Evolutionary conservation across 2,113 vertebrate species (phyloP).

Genomic region (Bubo blakistoni): DNA sequence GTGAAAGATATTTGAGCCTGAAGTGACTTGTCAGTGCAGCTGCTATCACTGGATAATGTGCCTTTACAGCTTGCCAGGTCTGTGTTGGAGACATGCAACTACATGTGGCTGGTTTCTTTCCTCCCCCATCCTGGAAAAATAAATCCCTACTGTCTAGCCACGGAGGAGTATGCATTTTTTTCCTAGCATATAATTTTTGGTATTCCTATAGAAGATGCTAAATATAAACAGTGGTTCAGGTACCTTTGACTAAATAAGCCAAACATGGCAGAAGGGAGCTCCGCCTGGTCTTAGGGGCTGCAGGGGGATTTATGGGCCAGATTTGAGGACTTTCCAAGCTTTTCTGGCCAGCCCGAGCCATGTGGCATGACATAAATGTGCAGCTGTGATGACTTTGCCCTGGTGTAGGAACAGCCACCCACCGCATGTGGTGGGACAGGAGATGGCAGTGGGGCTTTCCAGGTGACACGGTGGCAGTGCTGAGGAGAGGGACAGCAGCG

Average conservation of each 20-base stretch:
- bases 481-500: background rate
- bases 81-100: background rate
- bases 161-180: background rate
- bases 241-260: background rate
- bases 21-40: background rate
- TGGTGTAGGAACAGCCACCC: background rate
- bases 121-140: conserved; percentile 2
- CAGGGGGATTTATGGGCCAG: background rate
- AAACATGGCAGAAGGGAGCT: background rate
- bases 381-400: fast-evolving
- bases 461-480: fast-evolving
- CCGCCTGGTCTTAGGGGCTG: background rate
- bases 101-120: background rate
- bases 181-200: background rate
- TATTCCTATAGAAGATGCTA: background rate
- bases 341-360: background rate
- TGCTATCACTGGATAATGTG: background rate
- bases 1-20: background rate
- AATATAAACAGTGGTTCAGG: background rate
- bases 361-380: background rate
- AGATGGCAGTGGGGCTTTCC: background rate
- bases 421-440: fast-evolving
- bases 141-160: background rate
- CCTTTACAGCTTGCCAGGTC: background rate
- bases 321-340: background rate